Conservation (phyloP, 2,888 invertebrate genomes). For the Acanthoscelides obtectus region DNA sequence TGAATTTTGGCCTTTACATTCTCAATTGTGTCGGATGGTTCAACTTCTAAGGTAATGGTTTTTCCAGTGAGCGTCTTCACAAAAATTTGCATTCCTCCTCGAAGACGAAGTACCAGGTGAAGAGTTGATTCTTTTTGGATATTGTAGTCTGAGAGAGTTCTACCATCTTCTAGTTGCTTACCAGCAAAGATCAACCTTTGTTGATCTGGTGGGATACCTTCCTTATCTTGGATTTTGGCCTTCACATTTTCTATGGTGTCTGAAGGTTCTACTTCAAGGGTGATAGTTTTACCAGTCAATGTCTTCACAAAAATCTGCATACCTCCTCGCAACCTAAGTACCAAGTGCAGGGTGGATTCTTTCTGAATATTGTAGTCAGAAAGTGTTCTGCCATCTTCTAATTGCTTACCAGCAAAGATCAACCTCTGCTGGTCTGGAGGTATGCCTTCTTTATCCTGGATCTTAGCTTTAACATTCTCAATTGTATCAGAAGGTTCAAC, state of each 20-base stretch:
- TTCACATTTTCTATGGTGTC: constrained; percentile 94
- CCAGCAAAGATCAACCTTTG: constrained; percentile 83
- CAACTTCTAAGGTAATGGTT: constrained; percentile 53
- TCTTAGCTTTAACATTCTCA: constrained; percentile 90
- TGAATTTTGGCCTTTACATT: constrained; percentile 60
- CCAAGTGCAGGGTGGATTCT: constrained; percentile 90
- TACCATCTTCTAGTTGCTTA: constrained; percentile 89
- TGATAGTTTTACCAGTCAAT: constrained; percentile 89
- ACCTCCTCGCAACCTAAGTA: constrained; percentile 88
- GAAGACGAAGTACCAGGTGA: constrained; percentile 77
- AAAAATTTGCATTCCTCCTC: constrained; percentile 76
- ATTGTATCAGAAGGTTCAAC: constrained; percentile 89
- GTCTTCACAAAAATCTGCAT: constrained; percentile 98
- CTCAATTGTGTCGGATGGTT: constrained; percentile 61
- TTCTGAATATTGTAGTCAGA: constrained; percentile 92
- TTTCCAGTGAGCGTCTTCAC: constrained; percentile 51
- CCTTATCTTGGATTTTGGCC: constrained; percentile 75
- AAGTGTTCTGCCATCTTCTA: constrained; percentile 88
- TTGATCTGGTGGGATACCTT: constrained; percentile 56
- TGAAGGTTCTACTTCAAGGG: constrained; percentile 84
- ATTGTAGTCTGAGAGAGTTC: constrained; percentile 87
- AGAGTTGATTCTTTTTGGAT: constrained; percentile 90
- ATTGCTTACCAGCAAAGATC: constrained; percentile 88
- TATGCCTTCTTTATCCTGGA: constrained; percentile 86
- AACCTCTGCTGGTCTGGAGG: constrained; percentile 85